Evolutionary conservation across 1,140 invertebrate genomes (phyloP), one percentile per base, ranked within the genome.

Genomic region (Gonioctena quinquepunctata): DNA sequence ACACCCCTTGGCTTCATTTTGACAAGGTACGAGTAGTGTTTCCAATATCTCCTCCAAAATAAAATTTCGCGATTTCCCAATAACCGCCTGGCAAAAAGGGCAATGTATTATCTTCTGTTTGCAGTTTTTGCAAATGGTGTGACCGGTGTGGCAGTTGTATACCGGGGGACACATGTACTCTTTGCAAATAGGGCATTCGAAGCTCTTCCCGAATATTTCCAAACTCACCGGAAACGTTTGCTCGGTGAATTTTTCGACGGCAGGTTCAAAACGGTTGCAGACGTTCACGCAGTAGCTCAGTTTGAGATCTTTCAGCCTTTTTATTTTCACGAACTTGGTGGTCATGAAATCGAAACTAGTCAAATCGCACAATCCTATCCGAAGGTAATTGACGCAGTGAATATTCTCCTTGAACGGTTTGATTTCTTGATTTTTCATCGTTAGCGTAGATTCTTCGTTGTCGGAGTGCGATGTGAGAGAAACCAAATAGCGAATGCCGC

Each of bases 101-200:
- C 69, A 71, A 23, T 28, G 5, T 6, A 7, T 18, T 11, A 71
- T 33, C 13, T 66, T 67, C 13, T 25, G 18, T 25, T 26, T 66
- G 50, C 69, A 71, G 3, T 28, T 19, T 8, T 52, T 56, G 16
- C 69, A 71, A 19, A 71, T 33, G 2, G 50, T 66, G 11, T 71
- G 69, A 21, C 69, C 69, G 2, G 27, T 23, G 8, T 25, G 13
- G 25, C 69, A 71, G n/a, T 66, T 64, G 23, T 42, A 66, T 11
- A 71, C 60, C 2, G 69, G 63, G 5, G 63, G 18, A 7, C 11
- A 56, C 69, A 71, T 71, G 21, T 61, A 71, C 1, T 66, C 56
- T 3, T 66, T 22, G 48, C 69, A 71, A 49, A 71, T 59, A 0
- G 64, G 69, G 19, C 69, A 71, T 61, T 66, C 64, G 7, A 71